Conservation (phyloP, 1,140 invertebrate species). For the Meloidogyne hapla region DNA sequence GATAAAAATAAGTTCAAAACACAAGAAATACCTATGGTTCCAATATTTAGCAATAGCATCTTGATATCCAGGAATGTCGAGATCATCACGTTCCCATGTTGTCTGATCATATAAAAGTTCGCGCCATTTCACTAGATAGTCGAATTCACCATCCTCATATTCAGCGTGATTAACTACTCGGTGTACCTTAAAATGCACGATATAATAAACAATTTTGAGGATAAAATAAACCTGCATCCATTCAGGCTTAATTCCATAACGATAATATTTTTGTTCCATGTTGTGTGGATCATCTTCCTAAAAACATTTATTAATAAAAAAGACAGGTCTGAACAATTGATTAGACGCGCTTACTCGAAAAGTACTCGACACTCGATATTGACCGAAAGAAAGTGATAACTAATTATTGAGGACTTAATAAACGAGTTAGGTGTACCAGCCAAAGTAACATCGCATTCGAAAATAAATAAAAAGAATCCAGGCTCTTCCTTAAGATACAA, state of each 20-base stretch:
- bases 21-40: slow-evolving; percentile 66
- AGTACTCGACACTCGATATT: too few species aligned
- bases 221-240: slow-evolving; percentile 79
- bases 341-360: too few species aligned
- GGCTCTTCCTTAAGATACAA: not conserved
- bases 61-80: slow-evolving; percentile 81
- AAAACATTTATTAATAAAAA: not conserved
- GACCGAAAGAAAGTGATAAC: too few species aligned
- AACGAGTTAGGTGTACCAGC: too few species aligned
- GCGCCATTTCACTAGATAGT: slow-evolving; percentile 96
- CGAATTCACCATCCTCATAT: slow-evolving; percentile 48
- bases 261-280: slow-evolving; percentile 66
- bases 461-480: too few species aligned
- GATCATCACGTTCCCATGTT: slow-evolving; percentile 91
- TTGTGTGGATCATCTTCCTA: slow-evolving; percentile 60
- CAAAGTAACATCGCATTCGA: too few species aligned
- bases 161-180: slow-evolving; percentile 82
- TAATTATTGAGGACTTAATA: too few species aligned
- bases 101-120: slow-evolving; percentile 94
- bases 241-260: slow-evolving; percentile 92
- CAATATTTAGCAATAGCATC: slow-evolving; percentile 86
- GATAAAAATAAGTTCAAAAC: not conserved
- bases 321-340: too few species aligned
- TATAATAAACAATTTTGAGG: not conserved
- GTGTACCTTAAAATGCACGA: slow-evolving; percentile 70